These are phyloP conservation scores for Ataeniobius toweri DNA, from an alignment of 2,797 vertebrate species.

Conservation along the genomic window DNA sequence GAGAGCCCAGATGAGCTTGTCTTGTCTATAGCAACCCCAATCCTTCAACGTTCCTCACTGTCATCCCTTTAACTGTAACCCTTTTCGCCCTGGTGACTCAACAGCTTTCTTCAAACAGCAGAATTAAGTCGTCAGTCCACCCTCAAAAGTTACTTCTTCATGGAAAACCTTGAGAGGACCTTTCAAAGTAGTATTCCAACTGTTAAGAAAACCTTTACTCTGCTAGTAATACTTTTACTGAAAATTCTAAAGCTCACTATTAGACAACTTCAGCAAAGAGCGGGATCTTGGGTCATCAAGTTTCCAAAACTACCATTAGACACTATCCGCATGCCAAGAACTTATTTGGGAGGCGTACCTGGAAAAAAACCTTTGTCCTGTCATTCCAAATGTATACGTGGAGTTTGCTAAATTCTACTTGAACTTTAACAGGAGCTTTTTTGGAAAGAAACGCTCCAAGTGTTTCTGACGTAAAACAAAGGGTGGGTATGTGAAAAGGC, in stretches of 20 bases:
- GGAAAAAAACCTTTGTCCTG: neutral
- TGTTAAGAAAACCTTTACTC: neutral
- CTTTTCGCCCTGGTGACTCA: conserved; percentile 17
- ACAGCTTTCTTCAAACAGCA: conserved; percentile 6
- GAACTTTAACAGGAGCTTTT: neutral
- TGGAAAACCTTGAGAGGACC: neutral
- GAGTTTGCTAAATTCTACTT: neutral
- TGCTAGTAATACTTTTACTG: neutral
- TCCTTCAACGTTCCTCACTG: conserved; percentile 11
- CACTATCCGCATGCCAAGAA: neutral
- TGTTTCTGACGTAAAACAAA: neutral
- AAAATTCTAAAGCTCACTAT: neutral
- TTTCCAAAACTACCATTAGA: neutral
- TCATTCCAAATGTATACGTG: neutral
- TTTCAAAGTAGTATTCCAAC: neutral
- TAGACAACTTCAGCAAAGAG: neutral
- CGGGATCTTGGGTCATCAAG: neutral
- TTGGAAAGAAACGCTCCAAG: neutral
- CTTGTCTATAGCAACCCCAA: conserved; percentile 47
- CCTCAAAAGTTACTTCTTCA: neutral
- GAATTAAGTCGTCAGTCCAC: conserved; percentile 16
- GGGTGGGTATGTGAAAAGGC: neutral
- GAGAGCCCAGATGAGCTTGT: conserved; percentile 43
- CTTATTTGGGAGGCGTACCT: neutral
- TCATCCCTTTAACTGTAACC: conserved; percentile 24